These are phyloP conservation scores for Cyprinodon tularosa DNA, from an alignment of 2,113 vertebrate genomes.

Conservation along the genomic window DNA sequence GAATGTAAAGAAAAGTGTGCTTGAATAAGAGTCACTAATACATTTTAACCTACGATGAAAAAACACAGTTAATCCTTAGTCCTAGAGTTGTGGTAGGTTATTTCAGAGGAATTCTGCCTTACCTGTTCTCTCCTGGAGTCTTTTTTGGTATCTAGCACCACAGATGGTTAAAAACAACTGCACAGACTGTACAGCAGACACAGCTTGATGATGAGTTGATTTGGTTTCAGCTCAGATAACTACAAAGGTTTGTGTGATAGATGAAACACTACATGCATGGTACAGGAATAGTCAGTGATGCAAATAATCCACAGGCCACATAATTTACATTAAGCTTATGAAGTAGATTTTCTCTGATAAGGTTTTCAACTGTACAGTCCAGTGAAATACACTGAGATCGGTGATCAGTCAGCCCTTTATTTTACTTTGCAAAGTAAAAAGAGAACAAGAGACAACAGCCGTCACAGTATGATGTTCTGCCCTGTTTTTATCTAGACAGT, in stretches of 20 bases:
- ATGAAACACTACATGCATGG: not conserved
- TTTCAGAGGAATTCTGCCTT: not conserved
- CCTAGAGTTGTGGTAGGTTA: not conserved
- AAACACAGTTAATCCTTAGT: not conserved
- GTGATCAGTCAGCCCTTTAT: too few species aligned
- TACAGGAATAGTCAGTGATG: not conserved
- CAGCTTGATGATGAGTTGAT: not conserved
- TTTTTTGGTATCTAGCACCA: not conserved
- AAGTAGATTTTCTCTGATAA: too few species aligned
- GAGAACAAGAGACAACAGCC: too few species aligned
- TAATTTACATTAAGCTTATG: not conserved
- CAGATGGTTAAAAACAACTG: not conserved
- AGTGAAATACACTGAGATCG: too few species aligned
- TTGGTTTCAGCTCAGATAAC: not conserved
- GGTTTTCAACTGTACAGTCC: too few species aligned
- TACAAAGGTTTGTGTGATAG: not conserved
- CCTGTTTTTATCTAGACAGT: too few species aligned
- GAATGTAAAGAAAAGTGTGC: not conserved
- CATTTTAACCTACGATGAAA: not conserved
- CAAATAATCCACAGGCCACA: not conserved
- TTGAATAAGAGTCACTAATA: not conserved
- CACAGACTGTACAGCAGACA: not conserved
- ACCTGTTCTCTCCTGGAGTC: not conserved
- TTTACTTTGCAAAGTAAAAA: too few species aligned
- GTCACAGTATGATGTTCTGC: too few species aligned